Conservation (phyloP, 2,113 vertebrate species). For the Galemys pyrenaicus region DNA sequence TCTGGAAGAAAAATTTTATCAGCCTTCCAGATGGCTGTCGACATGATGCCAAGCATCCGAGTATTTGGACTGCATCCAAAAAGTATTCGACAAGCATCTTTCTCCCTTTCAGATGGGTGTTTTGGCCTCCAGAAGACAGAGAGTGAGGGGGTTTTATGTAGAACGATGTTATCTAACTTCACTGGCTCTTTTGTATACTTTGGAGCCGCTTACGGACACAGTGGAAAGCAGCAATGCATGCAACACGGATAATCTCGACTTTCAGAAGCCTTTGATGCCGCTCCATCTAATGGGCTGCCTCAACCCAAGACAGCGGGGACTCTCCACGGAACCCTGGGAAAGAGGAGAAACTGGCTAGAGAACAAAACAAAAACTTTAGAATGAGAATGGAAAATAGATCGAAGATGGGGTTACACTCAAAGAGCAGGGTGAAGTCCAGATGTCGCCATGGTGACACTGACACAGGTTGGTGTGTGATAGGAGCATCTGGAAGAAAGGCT, state of each 20-base stretch:
- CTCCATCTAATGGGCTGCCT: constrained; percentile 75
- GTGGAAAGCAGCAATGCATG: constrained; percentile 67
- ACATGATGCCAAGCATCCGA: constrained; percentile 65
- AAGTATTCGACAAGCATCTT: constrained; percentile 53
- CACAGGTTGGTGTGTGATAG: background rate
- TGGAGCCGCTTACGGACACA: constrained; percentile 66
- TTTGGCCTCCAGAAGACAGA: constrained; percentile 65
- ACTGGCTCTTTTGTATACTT: constrained; percentile 69
- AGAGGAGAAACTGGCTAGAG: constrained; percentile 65
- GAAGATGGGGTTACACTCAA: constrained; percentile 62
- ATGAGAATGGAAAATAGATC: constrained; percentile 73
- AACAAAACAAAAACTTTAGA: constrained; percentile 76
- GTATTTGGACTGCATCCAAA: constrained; percentile 66
- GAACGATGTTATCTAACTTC: constrained; percentile 69
- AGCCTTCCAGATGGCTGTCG: constrained; percentile 64
- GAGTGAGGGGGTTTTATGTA: constrained; percentile 51
- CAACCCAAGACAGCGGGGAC: constrained; percentile 68
- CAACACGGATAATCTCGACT: constrained; percentile 74
- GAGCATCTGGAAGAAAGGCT: background rate
- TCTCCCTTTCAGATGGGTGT: constrained; percentile 57
- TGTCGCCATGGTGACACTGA: background rate
- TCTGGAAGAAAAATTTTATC: constrained; percentile 59
- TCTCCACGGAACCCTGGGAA: constrained; percentile 71
- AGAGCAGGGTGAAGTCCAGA: constrained; percentile 38
- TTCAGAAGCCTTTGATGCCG: constrained; percentile 70